A percentile compares a stretch with the other conserved stretches of the same genome.
phyloP scores from a whole-genome alignment of 2,113 vertebrate species.

The Sebastes fasciatus region DNA sequence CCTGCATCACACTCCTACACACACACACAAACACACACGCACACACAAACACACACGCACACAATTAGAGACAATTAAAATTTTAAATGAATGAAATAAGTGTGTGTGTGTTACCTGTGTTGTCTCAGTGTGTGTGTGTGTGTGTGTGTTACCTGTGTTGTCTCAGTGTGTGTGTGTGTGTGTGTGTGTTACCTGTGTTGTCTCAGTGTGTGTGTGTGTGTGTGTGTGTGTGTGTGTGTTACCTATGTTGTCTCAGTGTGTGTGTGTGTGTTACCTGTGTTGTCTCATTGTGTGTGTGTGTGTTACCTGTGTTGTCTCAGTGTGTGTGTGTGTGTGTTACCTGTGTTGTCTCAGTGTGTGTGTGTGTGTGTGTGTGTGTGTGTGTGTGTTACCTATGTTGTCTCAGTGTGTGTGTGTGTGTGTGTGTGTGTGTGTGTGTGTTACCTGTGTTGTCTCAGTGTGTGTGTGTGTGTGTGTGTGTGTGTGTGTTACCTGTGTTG shows the following conservation, averaged over 20 bases:
- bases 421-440: not conserved
- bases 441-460: slow-evolving; percentile 49
- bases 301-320: not conserved
- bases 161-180: too few species aligned
- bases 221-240: not conserved
- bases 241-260: not conserved
- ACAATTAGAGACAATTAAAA: too few species aligned
- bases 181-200: not conserved
- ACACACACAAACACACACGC: not conserved
- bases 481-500: slow-evolving; percentile 40
- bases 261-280: slow-evolving; percentile 29
- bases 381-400: slow-evolving; percentile 40
- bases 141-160: too few species aligned
- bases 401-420: slow-evolving; percentile 33
- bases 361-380: too few species aligned
- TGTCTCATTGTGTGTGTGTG: too few species aligned
- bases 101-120: not conserved
- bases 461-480: too few species aligned
- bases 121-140: not conserved
- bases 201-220: not conserved
- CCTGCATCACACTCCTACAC: slow-evolving; percentile 43
- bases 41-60: slow-evolving; percentile 16
- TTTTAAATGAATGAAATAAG: too few species aligned
- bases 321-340: slow-evolving; percentile 25
- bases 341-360: slow-evolving; percentile 36